Conservation (phyloP, 2,113 vertebrate genomes). For the Cranoglanis bouderius region DNA sequence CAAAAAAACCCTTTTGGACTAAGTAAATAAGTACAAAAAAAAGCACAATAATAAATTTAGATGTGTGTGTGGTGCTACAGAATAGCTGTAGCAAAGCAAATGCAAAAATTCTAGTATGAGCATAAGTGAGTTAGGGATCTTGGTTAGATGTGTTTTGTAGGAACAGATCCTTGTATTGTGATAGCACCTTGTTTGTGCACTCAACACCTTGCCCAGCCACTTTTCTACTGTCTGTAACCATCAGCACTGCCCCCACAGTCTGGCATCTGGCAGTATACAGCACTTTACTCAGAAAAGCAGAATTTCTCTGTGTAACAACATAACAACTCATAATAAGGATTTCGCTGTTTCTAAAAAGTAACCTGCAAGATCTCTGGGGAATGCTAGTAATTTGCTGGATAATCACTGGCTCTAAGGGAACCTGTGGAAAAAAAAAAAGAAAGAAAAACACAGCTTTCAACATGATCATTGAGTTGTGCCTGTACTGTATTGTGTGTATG, state of each 20-base stretch:
- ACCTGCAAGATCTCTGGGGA: slow-evolving; percentile 65
- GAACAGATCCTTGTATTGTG: not conserved
- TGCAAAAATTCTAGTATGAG: not conserved
- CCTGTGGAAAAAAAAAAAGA: slow-evolving; percentile 54
- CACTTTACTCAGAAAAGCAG: not conserved
- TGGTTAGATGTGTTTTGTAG: not conserved
- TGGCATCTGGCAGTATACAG: not conserved
- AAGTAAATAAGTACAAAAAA: not conserved
- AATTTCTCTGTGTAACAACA: slow-evolving; percentile 2
- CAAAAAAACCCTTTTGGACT: not conserved
- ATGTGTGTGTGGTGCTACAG: not conserved
- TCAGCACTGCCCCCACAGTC: not conserved
- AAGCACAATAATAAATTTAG: not conserved
- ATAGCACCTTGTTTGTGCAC: not conserved
- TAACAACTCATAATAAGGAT: slow-evolving; percentile 22
- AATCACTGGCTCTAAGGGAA: slow-evolving; percentile 73
- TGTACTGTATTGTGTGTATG: too few relatives aligned
- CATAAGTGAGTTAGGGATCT: not conserved
- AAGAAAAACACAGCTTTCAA: slow-evolving; percentile 40
- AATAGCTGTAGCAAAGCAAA: not conserved
- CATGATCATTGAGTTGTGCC: not conserved
- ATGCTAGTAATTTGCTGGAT: slow-evolving; percentile 74
- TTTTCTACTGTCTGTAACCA: not conserved
- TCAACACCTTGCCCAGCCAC: too few relatives aligned
- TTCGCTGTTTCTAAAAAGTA: not conserved